Conservation (phyloP, 2,797 vertebrate species). For the Limosa lapponica region DNA sequence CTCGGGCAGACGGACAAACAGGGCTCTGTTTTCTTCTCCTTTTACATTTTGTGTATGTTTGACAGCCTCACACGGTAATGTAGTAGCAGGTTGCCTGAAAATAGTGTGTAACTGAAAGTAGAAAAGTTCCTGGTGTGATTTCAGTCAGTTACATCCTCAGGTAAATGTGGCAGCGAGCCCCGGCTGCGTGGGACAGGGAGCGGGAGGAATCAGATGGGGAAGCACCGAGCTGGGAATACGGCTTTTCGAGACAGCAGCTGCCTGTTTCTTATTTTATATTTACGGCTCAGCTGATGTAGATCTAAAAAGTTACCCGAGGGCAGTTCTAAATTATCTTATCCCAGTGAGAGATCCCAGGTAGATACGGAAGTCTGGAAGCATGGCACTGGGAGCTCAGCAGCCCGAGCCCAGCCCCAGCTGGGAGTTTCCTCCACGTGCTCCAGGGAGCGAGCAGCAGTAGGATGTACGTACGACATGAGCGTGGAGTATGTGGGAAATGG, state of each 20-base stretch:
- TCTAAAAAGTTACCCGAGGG: background rate
- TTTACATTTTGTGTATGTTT: background rate
- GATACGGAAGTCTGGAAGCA: background rate
- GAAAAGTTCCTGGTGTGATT: background rate
- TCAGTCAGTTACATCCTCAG: background rate
- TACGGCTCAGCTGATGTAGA: background rate
- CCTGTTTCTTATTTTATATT: constrained; percentile 5
- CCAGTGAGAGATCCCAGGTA: background rate
- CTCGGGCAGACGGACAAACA: background rate
- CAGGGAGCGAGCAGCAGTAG: background rate
- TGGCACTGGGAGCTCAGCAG: background rate
- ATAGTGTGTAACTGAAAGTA: background rate
- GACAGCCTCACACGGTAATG: background rate
- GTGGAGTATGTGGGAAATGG: background rate
- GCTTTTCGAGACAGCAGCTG: background rate
- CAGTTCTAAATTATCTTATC: background rate
- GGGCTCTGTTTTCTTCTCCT: background rate
- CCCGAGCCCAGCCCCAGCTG: background rate
- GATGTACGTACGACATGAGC: background rate
- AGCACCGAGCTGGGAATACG: background rate
- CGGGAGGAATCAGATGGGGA: background rate
- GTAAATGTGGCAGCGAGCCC: background rate
- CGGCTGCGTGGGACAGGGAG: background rate
- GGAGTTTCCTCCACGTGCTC: background rate
- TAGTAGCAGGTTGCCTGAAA: background rate